Conservation (phyloP, 1,140 invertebrate species). For the Meloidogyne hapla region DNA sequence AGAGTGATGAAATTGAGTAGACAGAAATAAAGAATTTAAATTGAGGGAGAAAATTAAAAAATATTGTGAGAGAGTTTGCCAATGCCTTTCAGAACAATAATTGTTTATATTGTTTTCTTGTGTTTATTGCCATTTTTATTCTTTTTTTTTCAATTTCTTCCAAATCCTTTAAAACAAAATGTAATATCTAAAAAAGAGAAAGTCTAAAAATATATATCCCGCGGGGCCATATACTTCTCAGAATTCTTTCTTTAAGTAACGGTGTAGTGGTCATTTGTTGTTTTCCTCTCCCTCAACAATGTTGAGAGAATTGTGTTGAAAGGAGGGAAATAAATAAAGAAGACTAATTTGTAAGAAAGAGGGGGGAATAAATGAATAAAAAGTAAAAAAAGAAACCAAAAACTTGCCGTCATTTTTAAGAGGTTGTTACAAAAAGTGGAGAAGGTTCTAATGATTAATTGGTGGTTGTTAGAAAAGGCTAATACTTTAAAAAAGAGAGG, state of each 20-base stretch:
- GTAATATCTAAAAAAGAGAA: background rate
- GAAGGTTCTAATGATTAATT: background rate
- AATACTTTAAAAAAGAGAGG: background rate
- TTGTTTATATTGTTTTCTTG: slow-evolving; percentile 4
- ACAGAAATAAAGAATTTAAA: background rate
- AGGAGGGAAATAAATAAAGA: no score
- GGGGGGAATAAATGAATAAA: no score
- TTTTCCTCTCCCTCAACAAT: background rate
- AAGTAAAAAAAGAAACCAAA: background rate
- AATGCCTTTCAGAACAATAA: background rate
- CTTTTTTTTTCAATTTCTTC: background rate
- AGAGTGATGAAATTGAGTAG: slow-evolving; percentile 31
- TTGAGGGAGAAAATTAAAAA: background rate
- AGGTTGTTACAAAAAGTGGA: background rate
- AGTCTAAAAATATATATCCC: background rate
- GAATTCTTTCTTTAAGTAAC: no score
- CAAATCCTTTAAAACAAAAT: background rate
- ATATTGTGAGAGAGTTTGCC: background rate
- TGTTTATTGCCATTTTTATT: background rate
- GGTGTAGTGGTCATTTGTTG: background rate
- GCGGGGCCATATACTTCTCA: background rate
- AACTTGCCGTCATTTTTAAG: background rate
- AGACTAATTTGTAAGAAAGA: no score
- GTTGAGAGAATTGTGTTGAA: background rate
- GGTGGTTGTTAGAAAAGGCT: background rate